These are phyloP conservation scores for Macrophya alboannulata DNA, from an alignment of 2,888 invertebrate species.

Conservation along the genomic window DNA sequence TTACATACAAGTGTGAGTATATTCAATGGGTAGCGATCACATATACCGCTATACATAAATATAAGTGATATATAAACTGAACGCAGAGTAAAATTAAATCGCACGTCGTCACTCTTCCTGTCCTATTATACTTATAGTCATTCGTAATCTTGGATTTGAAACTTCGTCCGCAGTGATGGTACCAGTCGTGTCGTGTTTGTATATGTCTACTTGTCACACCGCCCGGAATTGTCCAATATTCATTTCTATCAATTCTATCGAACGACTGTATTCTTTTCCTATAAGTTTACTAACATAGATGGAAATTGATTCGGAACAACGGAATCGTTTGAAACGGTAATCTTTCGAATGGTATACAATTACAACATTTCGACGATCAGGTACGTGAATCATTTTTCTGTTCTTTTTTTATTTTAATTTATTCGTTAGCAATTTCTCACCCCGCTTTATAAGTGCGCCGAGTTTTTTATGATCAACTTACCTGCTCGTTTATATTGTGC, in stretches of 20 bases:
- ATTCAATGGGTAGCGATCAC: background rate
- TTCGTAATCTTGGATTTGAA: constrained; percentile 40
- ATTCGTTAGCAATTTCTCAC: background rate
- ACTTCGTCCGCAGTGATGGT: background rate
- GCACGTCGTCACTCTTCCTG: constrained; percentile 33
- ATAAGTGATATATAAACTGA: background rate
- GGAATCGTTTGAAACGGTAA: background rate
- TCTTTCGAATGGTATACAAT: background rate
- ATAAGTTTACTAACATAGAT: background rate
- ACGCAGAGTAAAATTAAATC: constrained; percentile 29
- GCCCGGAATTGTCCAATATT: background rate
- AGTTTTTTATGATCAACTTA: constrained; percentile 74
- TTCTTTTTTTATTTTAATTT: background rate
- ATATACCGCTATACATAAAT: background rate
- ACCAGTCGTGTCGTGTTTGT: background rate
- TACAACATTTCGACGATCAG: background rate
- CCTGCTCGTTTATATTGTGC: constrained; percentile 92
- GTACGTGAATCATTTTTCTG: background rate
- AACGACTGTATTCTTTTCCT: background rate
- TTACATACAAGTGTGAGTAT: background rate
- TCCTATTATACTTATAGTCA: constrained; percentile 9
- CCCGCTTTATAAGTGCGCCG: background rate
- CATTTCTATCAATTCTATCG: background rate
- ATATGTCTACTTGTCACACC: constrained; percentile 5
- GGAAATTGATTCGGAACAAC: background rate